Base-by-base conservation (phyloP, 2,797 vertebrate species). In the Hafferia zeledoni region DNA sequence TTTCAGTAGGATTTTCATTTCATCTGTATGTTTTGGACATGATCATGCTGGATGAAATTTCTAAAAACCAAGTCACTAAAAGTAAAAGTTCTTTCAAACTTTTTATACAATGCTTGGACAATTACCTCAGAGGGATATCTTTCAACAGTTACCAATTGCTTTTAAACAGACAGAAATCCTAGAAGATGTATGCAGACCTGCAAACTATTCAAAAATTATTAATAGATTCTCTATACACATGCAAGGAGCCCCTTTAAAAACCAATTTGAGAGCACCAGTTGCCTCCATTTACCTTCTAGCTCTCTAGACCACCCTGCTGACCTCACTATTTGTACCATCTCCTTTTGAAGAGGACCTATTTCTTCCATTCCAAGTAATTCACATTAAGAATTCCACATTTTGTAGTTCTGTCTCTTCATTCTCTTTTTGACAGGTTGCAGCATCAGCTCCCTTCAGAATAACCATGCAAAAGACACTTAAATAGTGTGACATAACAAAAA, bases 131-230 rank as follows among this genome's bases (percentile, higher is more conserved):
- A 63, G 15, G 3, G 2, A 17, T 44, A 20, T 59, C n/a, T 55
- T 57, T n/a, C 2, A 69, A 63, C 91, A 79, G 15, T 49, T 77
- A 80, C 3, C 17, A 14, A 8, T 43, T 71, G 7, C 24, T 81
- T 77, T 61, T 53, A 70, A 55, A 61, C 4, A 78, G 52, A 69
- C 17, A 90, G 59, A 70, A 92, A 77, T 68, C 35, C 30, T 47
- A 61, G 18, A 92, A 80, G 43, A 67, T 46, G 17, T 25, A 76
- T 43, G 31, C 35, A 85, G 84, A 95, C 53, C 33, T 84, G 13
- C 16, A 90, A 92, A 90, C 57, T 89, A 85, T 81, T n/a, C 61
- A 70, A 61, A 65, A 43, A 83, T 80, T 89, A 81, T 89, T 93
- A 83, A 85, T 25, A 22, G 5, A 72, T 55, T 60, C 81, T 80